Conservation (phyloP, 2,113 vertebrate genomes). For the Leucopternis melanops region DNA sequence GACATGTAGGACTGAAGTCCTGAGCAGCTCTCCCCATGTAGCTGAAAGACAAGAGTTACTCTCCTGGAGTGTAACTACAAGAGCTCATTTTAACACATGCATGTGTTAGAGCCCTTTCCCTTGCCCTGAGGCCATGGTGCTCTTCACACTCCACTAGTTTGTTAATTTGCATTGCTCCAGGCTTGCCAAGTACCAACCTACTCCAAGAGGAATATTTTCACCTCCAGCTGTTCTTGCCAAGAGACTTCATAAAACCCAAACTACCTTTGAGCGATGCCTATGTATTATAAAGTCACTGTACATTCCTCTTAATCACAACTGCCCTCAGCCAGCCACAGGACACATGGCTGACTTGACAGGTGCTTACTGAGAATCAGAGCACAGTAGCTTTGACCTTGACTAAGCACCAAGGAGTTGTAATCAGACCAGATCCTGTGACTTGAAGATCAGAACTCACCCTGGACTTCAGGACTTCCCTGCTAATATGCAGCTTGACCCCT, state of each 20-base stretch:
- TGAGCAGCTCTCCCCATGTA: constrained; percentile 25
- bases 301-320: not conserved
- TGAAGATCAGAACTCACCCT: constrained; percentile 33
- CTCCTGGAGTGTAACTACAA: not conserved
- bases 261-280: not conserved
- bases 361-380: no score
- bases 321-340: not conserved
- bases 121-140: not conserved
- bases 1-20: constrained; percentile 34
- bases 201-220: not conserved
- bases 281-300: not conserved
- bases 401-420: not conserved
- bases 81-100: not conserved
- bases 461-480: constrained; percentile 31
- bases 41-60: constrained; percentile 28
- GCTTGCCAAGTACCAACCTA: not conserved
- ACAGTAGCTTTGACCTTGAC: no score
- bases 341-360: not conserved
- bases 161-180: not conserved
- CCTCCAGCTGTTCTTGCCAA: not conserved
- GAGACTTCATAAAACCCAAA: not conserved
- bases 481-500: constrained; percentile 55
- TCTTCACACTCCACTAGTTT: not conserved
- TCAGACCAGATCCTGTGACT: not conserved
- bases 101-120: not conserved